Evolutionary conservation across 2,888 invertebrate species (phyloP).

Genomic region (Terebella lapidaria): DNA sequence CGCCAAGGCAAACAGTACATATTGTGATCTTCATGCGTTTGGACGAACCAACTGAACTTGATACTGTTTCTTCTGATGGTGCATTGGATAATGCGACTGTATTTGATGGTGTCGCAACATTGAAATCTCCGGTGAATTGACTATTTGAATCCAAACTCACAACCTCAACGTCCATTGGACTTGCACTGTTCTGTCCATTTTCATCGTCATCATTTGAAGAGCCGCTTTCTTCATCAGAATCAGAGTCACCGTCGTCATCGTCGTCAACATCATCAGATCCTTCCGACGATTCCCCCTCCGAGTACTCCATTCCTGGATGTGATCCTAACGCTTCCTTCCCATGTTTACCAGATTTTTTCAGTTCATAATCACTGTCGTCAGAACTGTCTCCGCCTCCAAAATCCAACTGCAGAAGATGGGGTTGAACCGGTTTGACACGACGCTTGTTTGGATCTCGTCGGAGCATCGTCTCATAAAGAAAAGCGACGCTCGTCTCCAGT

Average conservation of each 20-base stretch:
- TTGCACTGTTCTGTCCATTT: constrained; percentile 53
- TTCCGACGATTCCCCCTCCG: too few relatives aligned
- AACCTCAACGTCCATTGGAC: too few relatives aligned
- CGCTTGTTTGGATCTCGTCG: constrained; percentile 78
- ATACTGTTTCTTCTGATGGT: too few relatives aligned
- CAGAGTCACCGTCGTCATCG: constrained; percentile 2
- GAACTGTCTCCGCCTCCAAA: constrained; percentile 72
- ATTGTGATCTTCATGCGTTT: constrained; percentile 62
- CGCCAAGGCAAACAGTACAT: constrained; percentile 73
- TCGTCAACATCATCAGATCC: constrained; percentile 14
- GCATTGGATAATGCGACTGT: too few relatives aligned
- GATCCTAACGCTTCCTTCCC: too few relatives aligned
- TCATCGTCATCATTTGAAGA: constrained; percentile 60
- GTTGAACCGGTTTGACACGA: constrained; percentile 69
- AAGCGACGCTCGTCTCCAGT: too few relatives aligned
- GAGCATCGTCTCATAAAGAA: too few relatives aligned
- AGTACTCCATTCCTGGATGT: too few relatives aligned
- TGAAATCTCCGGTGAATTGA: too few relatives aligned
- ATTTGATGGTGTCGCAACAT: too few relatives aligned
- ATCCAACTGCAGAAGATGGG: constrained; percentile 50
- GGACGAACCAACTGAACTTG: neutral
- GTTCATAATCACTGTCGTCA: constrained; percentile 91
- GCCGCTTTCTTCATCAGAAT: constrained; percentile 1
- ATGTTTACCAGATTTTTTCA: too few relatives aligned
- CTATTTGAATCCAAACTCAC: too few relatives aligned